A percentile compares a stretch with the other conserved stretches of the same genome.
phyloP scores from a whole-genome alignment of 2,113 vertebrate genomes.

The Calyptommatus sinebrachiatus region DNA sequence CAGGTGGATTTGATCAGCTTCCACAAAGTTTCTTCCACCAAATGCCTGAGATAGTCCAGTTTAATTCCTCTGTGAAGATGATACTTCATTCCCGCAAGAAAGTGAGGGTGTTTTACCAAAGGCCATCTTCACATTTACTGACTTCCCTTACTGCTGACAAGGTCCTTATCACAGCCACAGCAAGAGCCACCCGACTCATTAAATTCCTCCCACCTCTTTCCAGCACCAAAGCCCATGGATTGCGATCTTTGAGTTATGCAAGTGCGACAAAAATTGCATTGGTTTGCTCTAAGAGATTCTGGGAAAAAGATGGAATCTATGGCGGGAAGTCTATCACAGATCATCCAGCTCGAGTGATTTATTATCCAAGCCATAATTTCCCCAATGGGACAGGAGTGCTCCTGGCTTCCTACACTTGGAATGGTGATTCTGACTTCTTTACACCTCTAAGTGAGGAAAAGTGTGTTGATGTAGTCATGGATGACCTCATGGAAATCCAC shows the following conservation, averaged over 20 bases:
- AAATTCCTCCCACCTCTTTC: slow-evolving; percentile 74
- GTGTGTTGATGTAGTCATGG: slow-evolving; percentile 58
- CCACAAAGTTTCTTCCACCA: slow-evolving; percentile 12
- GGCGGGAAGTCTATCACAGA: slow-evolving; percentile 78
- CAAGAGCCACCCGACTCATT: slow-evolving; percentile 75
- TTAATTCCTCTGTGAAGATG: slow-evolving; percentile 4
- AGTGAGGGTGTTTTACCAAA: not conserved
- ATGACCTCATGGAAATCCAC: slow-evolving; percentile 77
- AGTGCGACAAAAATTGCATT: slow-evolving; percentile 79
- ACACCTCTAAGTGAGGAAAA: slow-evolving; percentile 66
- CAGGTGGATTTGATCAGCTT: slow-evolving; percentile 40
- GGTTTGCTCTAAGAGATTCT: slow-evolving; percentile 75
- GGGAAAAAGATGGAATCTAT: slow-evolving; percentile 74
- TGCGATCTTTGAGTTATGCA: slow-evolving; percentile 73
- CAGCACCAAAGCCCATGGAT: slow-evolving; percentile 67
- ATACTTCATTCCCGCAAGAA: not conserved
- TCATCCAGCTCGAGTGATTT: slow-evolving; percentile 73
- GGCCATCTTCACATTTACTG: not conserved
- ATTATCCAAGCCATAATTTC: slow-evolving; percentile 80
- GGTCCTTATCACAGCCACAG: slow-evolving; percentile 52
- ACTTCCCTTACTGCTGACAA: not conserved
- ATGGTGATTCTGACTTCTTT: slow-evolving; percentile 74
- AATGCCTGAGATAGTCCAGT: slow-evolving; percentile 1
- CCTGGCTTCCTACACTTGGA: slow-evolving; percentile 78
- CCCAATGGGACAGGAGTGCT: slow-evolving; percentile 62